phyloP scores from a whole-genome alignment of 2,888 invertebrate genomes.

The Bugula neritina region DNA sequence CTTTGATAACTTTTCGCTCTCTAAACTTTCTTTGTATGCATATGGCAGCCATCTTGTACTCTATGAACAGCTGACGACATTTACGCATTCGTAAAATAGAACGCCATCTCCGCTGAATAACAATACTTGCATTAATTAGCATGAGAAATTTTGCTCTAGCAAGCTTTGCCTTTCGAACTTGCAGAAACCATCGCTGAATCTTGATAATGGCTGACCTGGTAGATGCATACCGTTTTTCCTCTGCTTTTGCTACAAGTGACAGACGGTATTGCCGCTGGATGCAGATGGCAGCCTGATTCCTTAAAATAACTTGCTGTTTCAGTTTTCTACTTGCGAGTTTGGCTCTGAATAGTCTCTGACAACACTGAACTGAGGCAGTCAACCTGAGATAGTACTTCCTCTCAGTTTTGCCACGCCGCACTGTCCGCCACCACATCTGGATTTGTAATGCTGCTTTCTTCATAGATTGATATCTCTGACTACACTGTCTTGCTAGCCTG shows the following conservation, averaged over 20 bases:
- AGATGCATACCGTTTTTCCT: neutral
- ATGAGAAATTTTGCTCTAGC: neutral
- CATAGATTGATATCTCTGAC: neutral
- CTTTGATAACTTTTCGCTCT: neutral
- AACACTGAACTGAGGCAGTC: neutral
- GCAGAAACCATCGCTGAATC: neutral
- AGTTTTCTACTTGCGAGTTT: neutral
- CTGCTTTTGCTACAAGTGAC: neutral
- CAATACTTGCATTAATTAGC: neutral
- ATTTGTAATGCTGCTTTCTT: slow-evolving; percentile 31
- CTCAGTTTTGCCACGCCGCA: slow-evolving; percentile 28
- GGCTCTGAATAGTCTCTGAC: neutral
- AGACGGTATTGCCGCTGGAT: neutral
- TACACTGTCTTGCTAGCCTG: neutral
- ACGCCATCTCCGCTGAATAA: neutral
- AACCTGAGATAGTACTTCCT: slow-evolving; percentile 23
- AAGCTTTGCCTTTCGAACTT: neutral
- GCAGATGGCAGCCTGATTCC: neutral
- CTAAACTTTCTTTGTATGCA: neutral
- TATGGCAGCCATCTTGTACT: neutral
- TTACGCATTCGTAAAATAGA: neutral
- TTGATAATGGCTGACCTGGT: neutral
- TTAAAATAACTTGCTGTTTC: neutral
- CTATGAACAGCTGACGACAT: neutral
- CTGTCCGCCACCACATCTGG: slow-evolving; percentile 34